A percentile compares a stretch with the other conserved stretches of the same genome.
Evolutionary conservation across 1,140 invertebrate genomes (phyloP).

Genomic region (Drosophila ambigua): DNA sequence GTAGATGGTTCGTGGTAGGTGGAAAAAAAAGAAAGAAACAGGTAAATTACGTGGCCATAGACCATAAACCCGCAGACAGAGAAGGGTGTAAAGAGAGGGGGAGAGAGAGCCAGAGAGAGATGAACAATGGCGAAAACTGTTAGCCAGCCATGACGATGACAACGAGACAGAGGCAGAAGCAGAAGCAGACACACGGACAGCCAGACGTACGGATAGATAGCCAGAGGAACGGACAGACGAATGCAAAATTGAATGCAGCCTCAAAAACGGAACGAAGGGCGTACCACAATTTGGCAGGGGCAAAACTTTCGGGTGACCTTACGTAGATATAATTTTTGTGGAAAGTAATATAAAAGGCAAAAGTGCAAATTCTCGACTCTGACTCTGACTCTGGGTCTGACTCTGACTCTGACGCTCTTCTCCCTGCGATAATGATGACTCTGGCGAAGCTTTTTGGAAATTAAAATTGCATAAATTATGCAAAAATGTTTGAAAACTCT

Average conservation of each 20-base stretch:
- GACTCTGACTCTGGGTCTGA: slow-evolving; percentile 4
- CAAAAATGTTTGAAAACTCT: slow-evolving; percentile 43
- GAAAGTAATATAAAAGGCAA: slow-evolving; percentile 53
- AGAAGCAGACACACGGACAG: slow-evolving; percentile 6
- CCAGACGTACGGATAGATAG: not conserved
- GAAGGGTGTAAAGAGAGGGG: slow-evolving; percentile 15
- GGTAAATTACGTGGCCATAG: slow-evolving; percentile 74
- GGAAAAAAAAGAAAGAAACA: slow-evolving; percentile 51
- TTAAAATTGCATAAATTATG: slow-evolving; percentile 61
- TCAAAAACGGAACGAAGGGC: slow-evolving; percentile 37
- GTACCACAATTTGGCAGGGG: no score
- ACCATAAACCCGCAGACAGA: slow-evolving; percentile 65
- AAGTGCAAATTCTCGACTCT: slow-evolving; percentile 35
- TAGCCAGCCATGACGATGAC: slow-evolving; percentile 73
- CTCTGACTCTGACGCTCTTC: not conserved
- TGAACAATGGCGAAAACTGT: slow-evolving; percentile 73
- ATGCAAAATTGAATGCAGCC: slow-evolving; percentile 3
- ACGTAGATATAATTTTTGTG: slow-evolving; percentile 43
- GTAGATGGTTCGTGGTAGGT: slow-evolving; percentile 1
- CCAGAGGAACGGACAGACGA: no score
- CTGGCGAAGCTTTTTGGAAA: slow-evolving; percentile 51
- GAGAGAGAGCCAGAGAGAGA: slow-evolving; percentile 4
- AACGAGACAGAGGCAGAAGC: slow-evolving; percentile 40
- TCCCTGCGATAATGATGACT: slow-evolving; percentile 48
- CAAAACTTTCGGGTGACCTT: slow-evolving; percentile 39